These are phyloP conservation scores for Chrysomallon squamiferum DNA, from an alignment of 1,140 invertebrate genomes.

Conservation along the genomic window DNA sequence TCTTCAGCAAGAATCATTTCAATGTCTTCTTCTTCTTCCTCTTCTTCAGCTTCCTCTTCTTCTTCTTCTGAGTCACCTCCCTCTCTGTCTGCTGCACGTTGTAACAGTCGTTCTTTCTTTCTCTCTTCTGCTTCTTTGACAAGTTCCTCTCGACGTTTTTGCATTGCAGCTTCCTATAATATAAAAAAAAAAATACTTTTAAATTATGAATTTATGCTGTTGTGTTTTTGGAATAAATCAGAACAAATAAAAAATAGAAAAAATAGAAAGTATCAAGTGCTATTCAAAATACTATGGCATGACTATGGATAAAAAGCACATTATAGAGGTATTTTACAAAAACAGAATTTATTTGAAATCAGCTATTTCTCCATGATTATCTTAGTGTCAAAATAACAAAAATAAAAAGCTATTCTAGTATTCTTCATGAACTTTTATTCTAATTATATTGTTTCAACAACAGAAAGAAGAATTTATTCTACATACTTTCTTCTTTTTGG, in stretches of 20 bases:
- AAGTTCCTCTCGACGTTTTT: conserved; percentile 31
- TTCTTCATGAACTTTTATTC: too few species aligned
- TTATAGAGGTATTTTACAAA: too few species aligned
- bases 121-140: not conserved
- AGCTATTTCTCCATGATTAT: not conserved
- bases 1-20: conserved; percentile 60
- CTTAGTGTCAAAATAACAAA: not conserved
- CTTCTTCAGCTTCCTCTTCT: conserved; percentile 56
- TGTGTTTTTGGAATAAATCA: too few species aligned
- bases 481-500: conserved; percentile 55
- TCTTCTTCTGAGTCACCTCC: conserved; percentile 48
- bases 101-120: not conserved
- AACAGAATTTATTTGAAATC: not conserved
- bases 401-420: too few species aligned
- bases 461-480: not conserved
- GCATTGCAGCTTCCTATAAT: conserved; percentile 40
- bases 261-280: too few species aligned
- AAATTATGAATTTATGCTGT: too few species aligned
- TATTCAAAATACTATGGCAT: too few species aligned
- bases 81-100: conserved; percentile 31
- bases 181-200: too few species aligned
- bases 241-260: too few species aligned
- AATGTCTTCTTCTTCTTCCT: conserved; percentile 61
- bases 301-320: too few species aligned
- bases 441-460: not conserved